Conservation (phyloP, 1,140 invertebrate genomes). For the Macrocentrus cingulum region DNA sequence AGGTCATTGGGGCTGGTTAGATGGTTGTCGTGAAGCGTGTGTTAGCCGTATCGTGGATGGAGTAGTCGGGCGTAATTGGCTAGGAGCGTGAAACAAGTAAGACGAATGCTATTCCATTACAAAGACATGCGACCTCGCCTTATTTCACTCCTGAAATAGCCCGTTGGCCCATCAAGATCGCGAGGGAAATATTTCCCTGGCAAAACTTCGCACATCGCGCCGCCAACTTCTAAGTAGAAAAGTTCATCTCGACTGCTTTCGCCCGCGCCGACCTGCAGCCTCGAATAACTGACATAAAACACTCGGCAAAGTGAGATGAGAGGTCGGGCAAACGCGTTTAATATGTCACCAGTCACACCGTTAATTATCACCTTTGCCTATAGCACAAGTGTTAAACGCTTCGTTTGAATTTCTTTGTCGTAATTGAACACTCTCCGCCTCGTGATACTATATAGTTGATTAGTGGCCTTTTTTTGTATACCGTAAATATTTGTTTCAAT, state of each 20-base stretch:
- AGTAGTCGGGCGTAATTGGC: no score
- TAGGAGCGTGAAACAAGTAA: slow-evolving; percentile 3
- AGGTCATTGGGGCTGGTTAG: no score
- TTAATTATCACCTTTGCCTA: slow-evolving; percentile 12
- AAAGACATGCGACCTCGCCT: background rate
- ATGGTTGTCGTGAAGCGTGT: no score
- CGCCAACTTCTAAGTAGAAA: slow-evolving; percentile 5
- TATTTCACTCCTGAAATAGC: background rate
- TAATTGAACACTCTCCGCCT: background rate
- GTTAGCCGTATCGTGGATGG: no score
- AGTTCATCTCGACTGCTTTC: background rate
- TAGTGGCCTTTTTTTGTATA: no score
- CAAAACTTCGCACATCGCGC: background rate
- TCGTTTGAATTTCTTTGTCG: background rate
- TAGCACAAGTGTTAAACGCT: background rate
- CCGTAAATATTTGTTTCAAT: no score
- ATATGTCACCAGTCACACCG: background rate
- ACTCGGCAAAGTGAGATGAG: background rate
- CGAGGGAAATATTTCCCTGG: background rate
- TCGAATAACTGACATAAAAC: background rate
- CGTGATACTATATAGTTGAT: no score
- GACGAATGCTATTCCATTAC: slow-evolving; percentile 19
- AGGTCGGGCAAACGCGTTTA: background rate
- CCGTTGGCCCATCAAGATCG: background rate
- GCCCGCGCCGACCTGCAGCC: background rate